Percentiles rank a stretch among this genome's conserved stretches.
These are phyloP conservation scores for Drosophila pseudoobscura DNA, from an alignment of 1,140 invertebrate genomes.

Conservation along the genomic window DNA sequence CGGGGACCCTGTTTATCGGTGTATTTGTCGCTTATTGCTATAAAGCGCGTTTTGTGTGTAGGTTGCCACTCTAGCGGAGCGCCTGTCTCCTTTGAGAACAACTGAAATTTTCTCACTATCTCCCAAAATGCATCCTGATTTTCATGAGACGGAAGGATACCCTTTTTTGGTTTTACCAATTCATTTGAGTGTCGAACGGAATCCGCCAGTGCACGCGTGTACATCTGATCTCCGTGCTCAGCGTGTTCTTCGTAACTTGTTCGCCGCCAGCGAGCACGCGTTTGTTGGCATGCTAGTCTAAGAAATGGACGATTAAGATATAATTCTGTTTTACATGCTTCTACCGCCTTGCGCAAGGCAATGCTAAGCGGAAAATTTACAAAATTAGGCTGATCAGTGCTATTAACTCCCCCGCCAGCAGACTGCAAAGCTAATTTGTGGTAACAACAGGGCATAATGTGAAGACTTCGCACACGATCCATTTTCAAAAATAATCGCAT, in stretches of 20 bases:
- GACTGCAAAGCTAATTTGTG: conserved; percentile 86
- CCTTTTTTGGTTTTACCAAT: conserved; percentile 21
- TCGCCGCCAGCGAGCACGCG: conserved; percentile 53
- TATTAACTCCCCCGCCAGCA: neutral
- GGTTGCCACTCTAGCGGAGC: conserved; percentile 20
- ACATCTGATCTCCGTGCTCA: conserved; percentile 68
- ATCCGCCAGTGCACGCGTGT: conserved; percentile 57
- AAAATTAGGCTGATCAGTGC: conserved; percentile 78
- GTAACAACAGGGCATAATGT: conserved; percentile 94
- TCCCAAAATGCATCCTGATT: conserved; percentile 17
- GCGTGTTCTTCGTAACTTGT: conserved; percentile 31
- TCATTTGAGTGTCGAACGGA: conserved; percentile 40
- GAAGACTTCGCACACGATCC: conserved; percentile 85
- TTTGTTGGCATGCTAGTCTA: conserved; percentile 85
- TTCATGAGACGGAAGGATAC: neutral
- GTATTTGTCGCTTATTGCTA: conserved; percentile 36
- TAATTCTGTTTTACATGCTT: neutral
- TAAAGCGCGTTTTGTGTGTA: conserved; percentile 46
- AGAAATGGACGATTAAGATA: conserved; percentile 87
- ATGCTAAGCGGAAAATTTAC: conserved; percentile 87
- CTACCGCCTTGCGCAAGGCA: conserved; percentile 28
- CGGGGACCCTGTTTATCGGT: conserved; percentile 28
- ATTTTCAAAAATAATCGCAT: conserved; percentile 89
- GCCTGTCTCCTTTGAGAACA: conserved; percentile 19
- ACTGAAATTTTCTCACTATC: conserved; percentile 27